Evolutionary conservation across 2,888 invertebrate genomes (phyloP).

Genomic region (Oligia latruncula): DNA sequence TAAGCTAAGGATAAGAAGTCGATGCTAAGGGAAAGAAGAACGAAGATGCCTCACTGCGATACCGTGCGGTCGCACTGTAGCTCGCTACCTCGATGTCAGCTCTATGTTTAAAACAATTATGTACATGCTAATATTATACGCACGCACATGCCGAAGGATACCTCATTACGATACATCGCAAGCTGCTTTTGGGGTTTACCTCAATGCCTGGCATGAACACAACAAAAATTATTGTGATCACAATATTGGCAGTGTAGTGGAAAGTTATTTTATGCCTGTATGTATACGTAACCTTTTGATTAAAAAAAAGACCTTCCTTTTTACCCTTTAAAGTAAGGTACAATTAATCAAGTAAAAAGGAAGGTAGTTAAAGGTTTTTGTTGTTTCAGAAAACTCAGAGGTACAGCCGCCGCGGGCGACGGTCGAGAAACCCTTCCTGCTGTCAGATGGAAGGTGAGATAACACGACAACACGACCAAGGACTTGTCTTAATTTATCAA

Average conservation of each 20-base stretch:
- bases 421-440: slow-evolving; percentile 95
- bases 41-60: no score
- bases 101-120: no score
- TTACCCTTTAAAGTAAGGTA: no score
- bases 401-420: slow-evolving; percentile 92
- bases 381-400: slow-evolving; percentile 79
- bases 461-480: neutral
- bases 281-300: neutral
- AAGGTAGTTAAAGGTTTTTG: slow-evolving; percentile 29
- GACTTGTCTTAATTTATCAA: slow-evolving; percentile 1
- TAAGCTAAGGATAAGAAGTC: neutral
- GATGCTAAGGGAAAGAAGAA: no score
- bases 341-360: neutral
- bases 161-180: no score
- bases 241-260: neutral
- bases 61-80: no score
- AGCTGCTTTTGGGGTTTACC: no score
- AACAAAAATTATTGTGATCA: neutral
- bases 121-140: no score
- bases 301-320: neutral
- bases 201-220: no score
- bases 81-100: no score
- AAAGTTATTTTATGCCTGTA: neutral
- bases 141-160: no score
- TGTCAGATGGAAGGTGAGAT: slow-evolving; percentile 93